Conservation (phyloP, 1,140 invertebrate species). For the Oryctes rhinoceros region DNA sequence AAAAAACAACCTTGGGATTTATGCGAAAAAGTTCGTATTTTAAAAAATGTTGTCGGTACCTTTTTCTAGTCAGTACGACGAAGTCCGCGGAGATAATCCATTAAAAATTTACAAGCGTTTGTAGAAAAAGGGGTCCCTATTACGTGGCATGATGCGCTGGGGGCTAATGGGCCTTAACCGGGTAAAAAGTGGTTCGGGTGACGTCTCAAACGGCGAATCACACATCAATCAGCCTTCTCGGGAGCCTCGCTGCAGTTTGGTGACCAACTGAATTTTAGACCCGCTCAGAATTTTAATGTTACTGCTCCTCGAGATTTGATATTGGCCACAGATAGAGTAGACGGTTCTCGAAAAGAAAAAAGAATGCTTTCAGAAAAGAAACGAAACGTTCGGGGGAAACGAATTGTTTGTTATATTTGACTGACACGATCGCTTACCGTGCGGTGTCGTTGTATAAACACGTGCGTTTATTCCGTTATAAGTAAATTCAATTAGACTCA, state of each 20-base stretch:
- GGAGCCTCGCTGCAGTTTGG: slow-evolving; percentile 33
- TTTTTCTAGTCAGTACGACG: slow-evolving; percentile 7
- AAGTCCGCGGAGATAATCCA: slow-evolving; percentile 17
- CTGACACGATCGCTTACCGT: background rate
- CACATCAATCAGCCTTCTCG: slow-evolving; percentile 44
- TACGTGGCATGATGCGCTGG: slow-evolving; percentile 41
- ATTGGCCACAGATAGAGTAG: slow-evolving; percentile 28
- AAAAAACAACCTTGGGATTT: slow-evolving; percentile 26
- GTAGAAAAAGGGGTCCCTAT: slow-evolving; percentile 38
- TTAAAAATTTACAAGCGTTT: slow-evolving; percentile 36
- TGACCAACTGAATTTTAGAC: slow-evolving; percentile 45
- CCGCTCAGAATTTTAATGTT: slow-evolving; percentile 41
- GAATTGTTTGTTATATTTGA: slow-evolving; percentile 12
- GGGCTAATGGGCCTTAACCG: slow-evolving; percentile 41
- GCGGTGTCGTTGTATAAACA: no score
- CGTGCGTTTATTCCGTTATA: no score
- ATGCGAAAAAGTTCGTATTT: slow-evolving; percentile 21
- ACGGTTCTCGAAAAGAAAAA: slow-evolving; percentile 12
- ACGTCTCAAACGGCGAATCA: slow-evolving; percentile 40
- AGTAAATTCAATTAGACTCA: no score
- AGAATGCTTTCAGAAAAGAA: background rate
- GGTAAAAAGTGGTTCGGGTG: slow-evolving; percentile 45
- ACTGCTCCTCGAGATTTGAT: slow-evolving; percentile 19
- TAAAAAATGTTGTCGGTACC: slow-evolving; percentile 15
- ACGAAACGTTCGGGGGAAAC: background rate